Percentiles rank a stretch among this genome's conserved stretches.
Conservation (phyloP, 1,140 invertebrate genomes). For the Eupeodes corollae region DNA sequence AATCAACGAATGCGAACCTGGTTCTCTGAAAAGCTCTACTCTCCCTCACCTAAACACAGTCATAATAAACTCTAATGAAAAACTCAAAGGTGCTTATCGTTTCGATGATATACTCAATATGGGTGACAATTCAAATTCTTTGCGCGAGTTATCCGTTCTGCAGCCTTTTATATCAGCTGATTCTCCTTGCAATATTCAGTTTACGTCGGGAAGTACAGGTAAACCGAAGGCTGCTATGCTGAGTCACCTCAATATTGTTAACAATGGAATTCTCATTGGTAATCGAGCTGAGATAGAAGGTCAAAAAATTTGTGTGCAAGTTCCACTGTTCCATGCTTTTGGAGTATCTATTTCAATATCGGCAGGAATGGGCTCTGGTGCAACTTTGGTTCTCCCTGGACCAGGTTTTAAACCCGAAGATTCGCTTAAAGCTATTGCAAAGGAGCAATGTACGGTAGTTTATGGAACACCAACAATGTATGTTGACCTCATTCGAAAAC, state of each 20-base stretch:
- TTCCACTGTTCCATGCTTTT: slow-evolving; percentile 87
- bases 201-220: slow-evolving; percentile 63
- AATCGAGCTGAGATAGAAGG: background rate
- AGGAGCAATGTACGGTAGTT: slow-evolving; percentile 62
- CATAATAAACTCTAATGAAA: slow-evolving; percentile 40
- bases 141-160: slow-evolving; percentile 22
- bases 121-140: slow-evolving; percentile 31
- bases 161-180: slow-evolving; percentile 46
- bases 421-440: slow-evolving; percentile 49
- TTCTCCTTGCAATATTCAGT: slow-evolving; percentile 63
- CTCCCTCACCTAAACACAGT: slow-evolving; percentile 41
- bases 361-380: slow-evolving; percentile 47
- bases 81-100: slow-evolving; percentile 44
- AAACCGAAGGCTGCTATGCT: slow-evolving; percentile 73
- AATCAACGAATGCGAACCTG: slow-evolving; percentile 28
- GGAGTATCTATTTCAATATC: slow-evolving; percentile 60
- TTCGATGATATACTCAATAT: slow-evolving; percentile 41
- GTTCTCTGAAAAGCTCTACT: slow-evolving; percentile 21
- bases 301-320: slow-evolving; percentile 53
- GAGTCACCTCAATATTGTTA: slow-evolving; percentile 68
- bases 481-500: slow-evolving; percentile 59
- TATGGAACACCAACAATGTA: slow-evolving; percentile 94
- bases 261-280: slow-evolving; percentile 61
- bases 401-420: slow-evolving; percentile 52
- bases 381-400: slow-evolving; percentile 55